phyloP scores from a whole-genome alignment of 2,888 invertebrate genomes.

The Synanthedon formicaeformis region DNA sequence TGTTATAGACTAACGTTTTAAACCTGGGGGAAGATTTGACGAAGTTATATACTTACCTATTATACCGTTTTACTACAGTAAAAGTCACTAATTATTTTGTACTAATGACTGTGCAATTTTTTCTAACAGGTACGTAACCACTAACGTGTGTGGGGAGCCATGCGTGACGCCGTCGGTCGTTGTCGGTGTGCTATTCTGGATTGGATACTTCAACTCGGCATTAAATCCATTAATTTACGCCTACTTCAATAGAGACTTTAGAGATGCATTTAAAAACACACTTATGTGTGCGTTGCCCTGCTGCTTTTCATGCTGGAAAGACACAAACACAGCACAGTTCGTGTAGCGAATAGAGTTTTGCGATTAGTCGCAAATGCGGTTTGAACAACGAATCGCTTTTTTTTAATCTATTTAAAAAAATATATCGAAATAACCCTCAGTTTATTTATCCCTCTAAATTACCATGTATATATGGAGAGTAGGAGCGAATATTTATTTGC shows the following conservation, averaged over 20 bases:
- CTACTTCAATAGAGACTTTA: slow-evolving; percentile 95
- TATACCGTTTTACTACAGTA: too few species aligned
- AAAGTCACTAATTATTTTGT: too few species aligned
- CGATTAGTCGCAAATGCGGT: neutral
- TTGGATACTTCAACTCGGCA: slow-evolving; percentile 96
- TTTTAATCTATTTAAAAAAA: too few species aligned
- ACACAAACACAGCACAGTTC: slow-evolving; percentile 69
- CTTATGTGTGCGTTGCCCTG: slow-evolving; percentile 88
- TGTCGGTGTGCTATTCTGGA: slow-evolving; percentile 94
- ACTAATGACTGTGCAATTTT: neutral
- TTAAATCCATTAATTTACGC: slow-evolving; percentile 96
- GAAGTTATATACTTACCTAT: too few species aligned
- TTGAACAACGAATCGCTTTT: neutral
- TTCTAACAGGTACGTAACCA: slow-evolving; percentile 81
- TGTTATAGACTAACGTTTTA: too few species aligned
- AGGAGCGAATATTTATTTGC: too few species aligned
- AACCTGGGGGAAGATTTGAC: too few species aligned
- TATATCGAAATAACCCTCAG: too few species aligned
- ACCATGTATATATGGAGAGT: too few species aligned
- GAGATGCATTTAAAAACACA: slow-evolving; percentile 95
- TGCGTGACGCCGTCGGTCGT: slow-evolving; percentile 88
- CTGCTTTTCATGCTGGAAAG: slow-evolving; percentile 81
- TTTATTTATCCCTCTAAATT: too few species aligned
- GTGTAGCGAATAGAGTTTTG: slow-evolving; percentile 43
- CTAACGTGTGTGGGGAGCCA: slow-evolving; percentile 83